Percentiles rank a stretch among this genome's conserved stretches.
phyloP scores from a whole-genome alignment of 2,888 invertebrate species.

The Scrobipalpa atriplicella region DNA sequence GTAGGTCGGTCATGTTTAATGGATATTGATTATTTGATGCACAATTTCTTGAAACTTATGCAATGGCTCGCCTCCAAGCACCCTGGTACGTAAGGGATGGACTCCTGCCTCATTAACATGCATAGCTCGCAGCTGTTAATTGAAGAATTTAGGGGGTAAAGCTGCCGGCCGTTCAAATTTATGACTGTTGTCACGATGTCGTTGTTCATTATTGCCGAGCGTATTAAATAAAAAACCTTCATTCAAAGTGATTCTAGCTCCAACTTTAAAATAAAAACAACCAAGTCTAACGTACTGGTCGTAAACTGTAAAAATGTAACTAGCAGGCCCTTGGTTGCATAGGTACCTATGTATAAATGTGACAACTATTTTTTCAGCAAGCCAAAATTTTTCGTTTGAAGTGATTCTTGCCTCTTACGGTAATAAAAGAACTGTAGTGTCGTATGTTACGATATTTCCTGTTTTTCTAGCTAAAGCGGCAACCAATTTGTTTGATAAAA shows the following conservation, averaged over 20 bases:
- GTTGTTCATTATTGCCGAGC: background rate
- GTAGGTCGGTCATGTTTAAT: no score
- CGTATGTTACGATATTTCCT: background rate
- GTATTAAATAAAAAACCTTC: no score
- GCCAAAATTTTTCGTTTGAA: no score
- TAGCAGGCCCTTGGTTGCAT: no score
- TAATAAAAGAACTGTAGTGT: no score
- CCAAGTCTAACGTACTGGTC: background rate
- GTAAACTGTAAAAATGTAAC: no score
- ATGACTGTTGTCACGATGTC: conserved; percentile 3
- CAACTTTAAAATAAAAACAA: no score
- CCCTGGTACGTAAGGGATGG: background rate
- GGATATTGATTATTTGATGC: background rate
- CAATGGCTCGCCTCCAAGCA: background rate
- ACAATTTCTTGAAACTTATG: background rate
- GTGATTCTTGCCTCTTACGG: no score
- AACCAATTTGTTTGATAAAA: conserved; percentile 43
- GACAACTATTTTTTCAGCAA: no score
- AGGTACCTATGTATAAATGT: no score
- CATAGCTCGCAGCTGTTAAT: conserved; percentile 30
- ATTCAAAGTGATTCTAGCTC: background rate
- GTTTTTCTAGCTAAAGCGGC: conserved; percentile 14
- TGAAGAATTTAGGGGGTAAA: conserved; percentile 31
- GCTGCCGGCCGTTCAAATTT: conserved; percentile 22
- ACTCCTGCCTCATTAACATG: conserved; percentile 30